A percentile compares a stretch with the other conserved stretches of the same genome.
phyloP scores from a whole-genome alignment of 2,797 vertebrate species.

The Thripadectes ignobilis region DNA sequence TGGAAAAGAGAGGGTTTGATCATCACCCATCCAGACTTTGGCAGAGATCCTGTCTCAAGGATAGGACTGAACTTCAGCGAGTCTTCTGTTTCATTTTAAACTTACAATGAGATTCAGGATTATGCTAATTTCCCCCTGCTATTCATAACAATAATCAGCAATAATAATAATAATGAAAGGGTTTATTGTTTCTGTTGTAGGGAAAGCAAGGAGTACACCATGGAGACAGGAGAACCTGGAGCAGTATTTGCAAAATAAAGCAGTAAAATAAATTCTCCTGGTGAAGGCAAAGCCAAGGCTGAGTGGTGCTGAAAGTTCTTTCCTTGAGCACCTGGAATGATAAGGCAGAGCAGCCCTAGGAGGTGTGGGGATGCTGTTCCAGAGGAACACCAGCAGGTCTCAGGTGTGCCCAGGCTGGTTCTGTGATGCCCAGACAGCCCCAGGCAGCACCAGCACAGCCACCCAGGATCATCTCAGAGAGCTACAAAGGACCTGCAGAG shows the following conservation, averaged over 20 bases:
- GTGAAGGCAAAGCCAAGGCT: neutral
- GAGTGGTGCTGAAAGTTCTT: no score
- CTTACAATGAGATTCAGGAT: neutral
- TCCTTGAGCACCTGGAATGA: neutral
- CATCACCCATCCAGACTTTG: neutral
- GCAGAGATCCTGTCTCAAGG: neutral
- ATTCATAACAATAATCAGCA: neutral
- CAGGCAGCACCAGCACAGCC: neutral
- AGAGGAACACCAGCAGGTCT: neutral
- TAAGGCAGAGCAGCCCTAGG: neutral
- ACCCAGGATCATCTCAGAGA: neutral
- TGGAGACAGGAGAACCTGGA: neutral
- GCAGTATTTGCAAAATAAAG: neutral
- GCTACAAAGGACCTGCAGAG: neutral
- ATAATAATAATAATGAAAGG: neutral
- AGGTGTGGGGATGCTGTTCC: neutral
- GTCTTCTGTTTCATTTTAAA: neutral
- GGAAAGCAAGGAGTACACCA: neutral
- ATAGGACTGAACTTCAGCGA: neutral
- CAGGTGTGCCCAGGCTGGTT: neutral
- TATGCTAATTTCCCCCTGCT: neutral
- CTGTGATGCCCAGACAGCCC: neutral
- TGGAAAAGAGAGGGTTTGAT: neutral
- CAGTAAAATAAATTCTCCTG: neutral
- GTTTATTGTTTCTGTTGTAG: neutral